Base-by-base conservation (phyloP, 2,888 invertebrate species). In the Latrodectus hesperus region DNA sequence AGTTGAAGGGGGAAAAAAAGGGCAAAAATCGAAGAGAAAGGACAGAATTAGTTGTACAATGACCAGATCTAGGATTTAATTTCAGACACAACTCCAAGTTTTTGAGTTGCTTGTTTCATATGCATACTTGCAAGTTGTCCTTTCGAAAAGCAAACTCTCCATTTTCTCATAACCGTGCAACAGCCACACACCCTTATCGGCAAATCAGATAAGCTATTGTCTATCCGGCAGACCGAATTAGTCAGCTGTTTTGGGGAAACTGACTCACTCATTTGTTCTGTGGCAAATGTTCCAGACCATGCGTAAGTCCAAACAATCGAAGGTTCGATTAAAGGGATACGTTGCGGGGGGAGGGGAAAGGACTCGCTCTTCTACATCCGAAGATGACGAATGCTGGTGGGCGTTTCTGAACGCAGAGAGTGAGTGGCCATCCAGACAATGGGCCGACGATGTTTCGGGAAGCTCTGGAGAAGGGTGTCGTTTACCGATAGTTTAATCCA, bases 251-350 rank as follows among this genome's bases (percentile, higher is more conserved):
- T 22, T 65, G 17, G 22, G n/a, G n/a, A 22, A 38, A 70, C 38
- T 81, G 81, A 86, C 76, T 86, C 86, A 81, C 49, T 72, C 80
- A 72, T 76, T 80, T 72, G 49, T 16, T 38, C 51, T 65, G 65
- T 68, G 51, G 51, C n/a, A 49, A 49, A 65, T 51, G 14, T 22
- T 70, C 14, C 22, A 12, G 12, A 38, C 14, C 70, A 75, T 80
- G 70, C 38, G 85, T 38, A 38, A 71, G 64, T 84, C 60, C 84
- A 72, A 79, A 76, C 85, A 80, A 80, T 80, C 79, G 70, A 52
- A 17, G 53, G 80, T 80, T 86, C 75, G 75, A 86, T 86, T 86
- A 86, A 75, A 55, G 77, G 49, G 77, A 52, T 60, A 17, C 75
- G 12, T 53, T 14, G 67, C 6, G 52, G 49, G 64, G 38, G 72